Conservation (phyloP, 1,140 invertebrate genomes). For the Sarcophaga bullata region DNA sequence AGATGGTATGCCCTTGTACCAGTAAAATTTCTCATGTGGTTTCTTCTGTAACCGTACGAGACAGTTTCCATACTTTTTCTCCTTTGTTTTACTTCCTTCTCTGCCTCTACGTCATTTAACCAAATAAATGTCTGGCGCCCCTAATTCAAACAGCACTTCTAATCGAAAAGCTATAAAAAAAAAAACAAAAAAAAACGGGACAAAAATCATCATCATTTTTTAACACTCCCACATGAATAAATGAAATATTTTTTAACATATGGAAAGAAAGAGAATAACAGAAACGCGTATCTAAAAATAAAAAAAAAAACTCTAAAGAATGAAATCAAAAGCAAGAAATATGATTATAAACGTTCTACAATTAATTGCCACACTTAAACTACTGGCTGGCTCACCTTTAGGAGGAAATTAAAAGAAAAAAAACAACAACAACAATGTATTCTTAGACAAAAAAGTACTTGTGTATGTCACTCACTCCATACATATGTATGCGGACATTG, state of each 20-base stretch:
- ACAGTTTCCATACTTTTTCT: too few relatives aligned
- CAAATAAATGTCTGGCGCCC: neutral
- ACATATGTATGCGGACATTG: neutral
- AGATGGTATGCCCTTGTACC: too few relatives aligned
- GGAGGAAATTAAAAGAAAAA: conserved; percentile 6
- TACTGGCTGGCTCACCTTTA: conserved; percentile 35
- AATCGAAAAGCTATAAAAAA: neutral
- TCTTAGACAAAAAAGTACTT: neutral
- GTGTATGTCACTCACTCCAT: neutral
- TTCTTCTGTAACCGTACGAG: too few relatives aligned
- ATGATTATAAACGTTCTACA: conserved; percentile 33
- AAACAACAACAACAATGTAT: too few relatives aligned
- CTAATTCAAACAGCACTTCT: neutral
- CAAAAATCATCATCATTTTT: neutral
- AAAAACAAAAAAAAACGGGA: too few relatives aligned
- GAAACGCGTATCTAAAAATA: neutral
- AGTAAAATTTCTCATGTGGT: too few relatives aligned
- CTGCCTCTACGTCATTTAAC: too few relatives aligned
- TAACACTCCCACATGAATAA: conserved; percentile 18
- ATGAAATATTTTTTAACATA: neutral
- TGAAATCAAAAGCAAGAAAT: conserved; percentile 8
- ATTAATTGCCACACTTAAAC: conserved; percentile 37
- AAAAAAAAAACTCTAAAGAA: neutral
- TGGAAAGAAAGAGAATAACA: conserved; percentile 4
- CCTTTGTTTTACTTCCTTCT: too few relatives aligned